phyloP scores from a whole-genome alignment of 2,113 vertebrate genomes.

The Podocnemis expansa region DNA sequence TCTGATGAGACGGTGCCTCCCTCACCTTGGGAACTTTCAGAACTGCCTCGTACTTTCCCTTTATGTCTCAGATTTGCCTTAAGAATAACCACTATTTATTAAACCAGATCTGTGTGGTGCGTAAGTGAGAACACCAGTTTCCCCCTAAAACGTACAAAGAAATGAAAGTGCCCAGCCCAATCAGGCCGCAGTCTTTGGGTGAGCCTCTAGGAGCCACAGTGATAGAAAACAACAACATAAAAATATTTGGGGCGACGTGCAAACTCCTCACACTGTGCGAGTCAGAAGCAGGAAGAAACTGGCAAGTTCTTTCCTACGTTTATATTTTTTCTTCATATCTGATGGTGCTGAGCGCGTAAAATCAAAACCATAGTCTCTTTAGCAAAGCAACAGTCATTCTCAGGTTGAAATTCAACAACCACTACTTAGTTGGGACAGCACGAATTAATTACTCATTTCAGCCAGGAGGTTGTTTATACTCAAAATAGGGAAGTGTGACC shows the following conservation, averaged over 20 bases:
- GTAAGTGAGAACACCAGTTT: background rate
- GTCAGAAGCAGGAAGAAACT: background rate
- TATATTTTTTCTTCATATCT: background rate
- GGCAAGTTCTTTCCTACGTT: background rate
- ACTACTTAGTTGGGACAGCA: slow-evolving; percentile 17
- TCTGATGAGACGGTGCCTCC: background rate
- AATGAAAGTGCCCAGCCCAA: background rate
- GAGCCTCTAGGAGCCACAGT: accelerated
- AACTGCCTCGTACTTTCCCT: background rate
- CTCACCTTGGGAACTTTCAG: background rate
- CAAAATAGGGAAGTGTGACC: slow-evolving; percentile 22
- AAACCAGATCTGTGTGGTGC: background rate
- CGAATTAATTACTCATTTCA: slow-evolving; percentile 1
- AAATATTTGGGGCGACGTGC: background rate
- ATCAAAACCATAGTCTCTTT: background rate
- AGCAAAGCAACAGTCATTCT: background rate
- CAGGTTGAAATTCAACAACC: slow-evolving; percentile 22
- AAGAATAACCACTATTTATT: background rate
- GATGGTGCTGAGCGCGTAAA: background rate
- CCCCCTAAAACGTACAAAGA: background rate
- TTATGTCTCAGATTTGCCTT: background rate
- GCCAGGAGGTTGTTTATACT: background rate
- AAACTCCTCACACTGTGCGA: background rate
- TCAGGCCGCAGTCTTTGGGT: background rate
- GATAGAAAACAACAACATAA: background rate